Evolutionary conservation across 2,113 vertebrate species (phyloP).

Genomic region (Bucco capensis): DNA sequence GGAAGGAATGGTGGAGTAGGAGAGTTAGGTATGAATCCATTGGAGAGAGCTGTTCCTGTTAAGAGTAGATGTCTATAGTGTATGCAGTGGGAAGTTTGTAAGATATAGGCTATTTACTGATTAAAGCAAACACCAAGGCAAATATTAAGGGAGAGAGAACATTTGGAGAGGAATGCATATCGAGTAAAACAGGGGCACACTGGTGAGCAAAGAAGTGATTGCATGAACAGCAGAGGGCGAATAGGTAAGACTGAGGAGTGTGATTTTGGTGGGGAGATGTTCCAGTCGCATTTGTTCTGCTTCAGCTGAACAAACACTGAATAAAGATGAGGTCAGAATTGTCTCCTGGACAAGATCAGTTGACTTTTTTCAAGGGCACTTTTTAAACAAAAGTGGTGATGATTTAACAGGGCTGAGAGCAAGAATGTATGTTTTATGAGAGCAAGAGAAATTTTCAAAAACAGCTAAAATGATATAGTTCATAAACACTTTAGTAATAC

Average conservation of each 20-base stretch:
- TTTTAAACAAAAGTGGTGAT: neutral
- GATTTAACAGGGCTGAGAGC: neutral
- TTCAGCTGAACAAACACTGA: neutral
- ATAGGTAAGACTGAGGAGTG: neutral
- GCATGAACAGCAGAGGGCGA: neutral
- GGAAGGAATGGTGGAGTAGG: neutral
- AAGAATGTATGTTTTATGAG: neutral
- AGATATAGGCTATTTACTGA: neutral
- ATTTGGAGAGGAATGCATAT: neutral
- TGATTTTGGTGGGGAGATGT: neutral
- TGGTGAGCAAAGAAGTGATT: neutral
- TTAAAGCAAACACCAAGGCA: neutral
- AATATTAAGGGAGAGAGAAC: neutral
- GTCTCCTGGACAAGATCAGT: neutral
- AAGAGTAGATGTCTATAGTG: neutral
- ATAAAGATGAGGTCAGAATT: neutral
- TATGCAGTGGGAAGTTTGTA: fast-evolving
- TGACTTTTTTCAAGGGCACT: neutral
- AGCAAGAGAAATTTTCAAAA: neutral
- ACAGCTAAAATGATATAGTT: neutral
- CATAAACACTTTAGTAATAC: neutral
- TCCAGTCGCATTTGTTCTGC: neutral
- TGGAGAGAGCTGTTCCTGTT: neutral
- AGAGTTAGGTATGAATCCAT: neutral
- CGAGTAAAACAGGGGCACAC: neutral